Base-by-base conservation (phyloP, 37 sponge, comb jelly and placozoan species). In the Oopsacas minuta region DNA sequence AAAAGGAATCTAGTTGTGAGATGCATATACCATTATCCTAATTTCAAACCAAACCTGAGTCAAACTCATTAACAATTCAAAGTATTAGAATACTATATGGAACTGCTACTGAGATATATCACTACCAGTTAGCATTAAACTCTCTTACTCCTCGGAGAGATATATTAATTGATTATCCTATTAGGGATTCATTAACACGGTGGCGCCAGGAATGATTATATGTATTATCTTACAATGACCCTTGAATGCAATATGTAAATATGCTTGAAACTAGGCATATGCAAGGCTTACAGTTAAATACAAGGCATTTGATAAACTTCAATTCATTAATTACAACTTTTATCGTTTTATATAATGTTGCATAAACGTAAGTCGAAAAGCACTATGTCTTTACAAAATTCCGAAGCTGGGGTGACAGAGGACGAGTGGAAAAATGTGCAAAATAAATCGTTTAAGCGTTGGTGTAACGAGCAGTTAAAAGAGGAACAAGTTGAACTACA, bases 371-470 rank as follows among this genome's bases (percentile, higher is more conserved):
- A 61, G 22, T 61, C 75, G 22, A 61, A 61, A n/a, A 61, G 75
- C 30, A 61, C 75, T 7, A 61, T 61, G 75, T 10, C 75, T 12
- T n/a, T 61, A 10, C 75, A 61, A n/a, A 25, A 61, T 10, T 61
- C 75, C 28, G 75, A 61, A n/a, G 28, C 5, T 32, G 22, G 3
- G 7, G 32, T 3, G 5, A 42, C 52, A 39, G 92, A 93, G 38
- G 94, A 89, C 8, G 96, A 95, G 23, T 93, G 96, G 96, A 95
- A 93, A 37, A 85, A 90, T 7, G 90, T 98, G 28, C 99, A 98
- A 87, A 84, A 91, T 83, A 92, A 93, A 83, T 93, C 99, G 34
- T 98, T 98, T 88, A 98, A 96, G 7, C 85, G 99, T 61, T 98
- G 96, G 95, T 90, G 90, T 88, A 98, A 98, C 86, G 92, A 93